Conservation (phyloP, 2,113 vertebrate genomes). For the Nothocercus julius region DNA sequence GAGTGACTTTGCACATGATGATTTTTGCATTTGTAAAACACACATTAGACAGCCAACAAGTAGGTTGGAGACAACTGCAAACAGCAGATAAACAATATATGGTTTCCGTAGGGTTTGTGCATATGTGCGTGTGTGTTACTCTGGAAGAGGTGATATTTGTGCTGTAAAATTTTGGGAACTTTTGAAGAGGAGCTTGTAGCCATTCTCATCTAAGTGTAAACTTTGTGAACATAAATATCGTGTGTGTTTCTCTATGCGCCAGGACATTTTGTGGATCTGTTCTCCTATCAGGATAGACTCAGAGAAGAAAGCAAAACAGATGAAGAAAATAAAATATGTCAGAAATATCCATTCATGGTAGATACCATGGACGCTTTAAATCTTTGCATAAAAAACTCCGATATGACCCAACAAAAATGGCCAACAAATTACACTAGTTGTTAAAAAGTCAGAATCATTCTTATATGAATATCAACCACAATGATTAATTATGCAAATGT, state of each 20-base stretch:
- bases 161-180: not conserved
- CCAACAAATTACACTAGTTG: not conserved
- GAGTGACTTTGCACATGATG: not conserved
- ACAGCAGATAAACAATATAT: not conserved
- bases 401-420: not conserved
- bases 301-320: not conserved
- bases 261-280: not conserved
- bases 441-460: not conserved
- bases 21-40: not conserved
- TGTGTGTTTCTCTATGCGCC: not conserved
- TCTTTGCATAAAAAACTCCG: not conserved
- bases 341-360: not conserved
- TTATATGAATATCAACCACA: not conserved
- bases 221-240: not conserved
- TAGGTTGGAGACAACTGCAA: not conserved
- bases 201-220: not conserved
- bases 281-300: not conserved
- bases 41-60: not conserved
- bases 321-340: not conserved
- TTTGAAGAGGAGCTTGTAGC: not conserved
- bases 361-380: not conserved
- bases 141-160: not conserved
- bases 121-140: not conserved
- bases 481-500: not conserved
- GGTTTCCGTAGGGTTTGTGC: not conserved